Percentiles rank a stretch among this genome's conserved stretches.
phyloP scores from a whole-genome alignment of 2,888 invertebrate species.

The Microdon myrmicae region DNA sequence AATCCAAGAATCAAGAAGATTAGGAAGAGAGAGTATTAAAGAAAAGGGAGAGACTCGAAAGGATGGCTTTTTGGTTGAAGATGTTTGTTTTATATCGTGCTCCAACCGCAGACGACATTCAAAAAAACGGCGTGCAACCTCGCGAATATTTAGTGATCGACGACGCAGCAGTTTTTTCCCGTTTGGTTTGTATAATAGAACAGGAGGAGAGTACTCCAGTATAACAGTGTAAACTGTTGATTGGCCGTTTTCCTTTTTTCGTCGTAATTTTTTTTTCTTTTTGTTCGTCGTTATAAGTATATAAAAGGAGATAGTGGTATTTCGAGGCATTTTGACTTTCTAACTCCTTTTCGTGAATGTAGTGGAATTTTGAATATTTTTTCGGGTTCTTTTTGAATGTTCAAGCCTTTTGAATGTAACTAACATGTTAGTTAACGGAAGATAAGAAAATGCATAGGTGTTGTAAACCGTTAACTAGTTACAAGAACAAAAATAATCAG shows the following conservation, averaged over 20 bases:
- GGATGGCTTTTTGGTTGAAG: not conserved
- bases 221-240: conserved; percentile 33
- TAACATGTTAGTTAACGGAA: no score
- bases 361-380: conserved; percentile 21
- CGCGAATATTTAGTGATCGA: conserved; percentile 26
- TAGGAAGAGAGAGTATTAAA: conserved; percentile 21
- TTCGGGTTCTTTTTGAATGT: conserved; percentile 11
- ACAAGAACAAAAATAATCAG: conserved; percentile 3
- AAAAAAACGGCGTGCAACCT: conserved; percentile 35
- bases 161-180: conserved; percentile 31
- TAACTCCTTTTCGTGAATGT: conserved; percentile 40
- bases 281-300: no score
- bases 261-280: no score
- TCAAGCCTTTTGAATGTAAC: conserved; percentile 13
- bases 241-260: conserved; percentile 17
- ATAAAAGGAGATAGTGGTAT: conserved; percentile 27
- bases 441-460: no score
- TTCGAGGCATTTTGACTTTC: conserved; percentile 40
- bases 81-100: no score
- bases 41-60: conserved; percentile 6
- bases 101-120: conserved; percentile 11
- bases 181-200: conserved; percentile 44
- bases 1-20: conserved; percentile 19
- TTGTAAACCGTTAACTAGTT: no score
- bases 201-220: no score